Evolutionary conservation across 2,888 invertebrate species (phyloP), one percentile per base, ranked within the genome.

Genomic region (Neria commutata): DNA sequence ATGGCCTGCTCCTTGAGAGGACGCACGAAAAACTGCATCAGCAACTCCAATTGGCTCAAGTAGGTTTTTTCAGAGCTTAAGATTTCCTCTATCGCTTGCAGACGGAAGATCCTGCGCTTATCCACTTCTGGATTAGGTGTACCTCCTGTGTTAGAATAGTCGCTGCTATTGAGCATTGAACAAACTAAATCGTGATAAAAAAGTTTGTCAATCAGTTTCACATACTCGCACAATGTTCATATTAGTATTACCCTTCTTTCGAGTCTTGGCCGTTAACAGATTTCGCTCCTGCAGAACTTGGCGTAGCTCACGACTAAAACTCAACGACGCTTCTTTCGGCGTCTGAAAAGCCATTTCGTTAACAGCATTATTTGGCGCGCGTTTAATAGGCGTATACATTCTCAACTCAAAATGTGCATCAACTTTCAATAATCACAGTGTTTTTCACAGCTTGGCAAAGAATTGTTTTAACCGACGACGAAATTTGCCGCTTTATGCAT

Each of bases 21-120:
- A 23, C 83, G 82, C 77, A 88, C 85, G 71, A 89, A 89, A 74
- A 78, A 88, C 71, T 86, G 84, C 79, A 88, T 86, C 8, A 91
- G 82, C 21, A 84, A 81, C 74, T 89, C 88, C 37, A 91, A 77
- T 67, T 91, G 89, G 19, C 85, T 83, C 17, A 91, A 80, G 76
- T 91, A 91, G 6, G 86, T 85, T 58, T 86, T 85, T 81, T 91
- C 91, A 8, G 89, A 89, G 14, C 85, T 85, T 52, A 90, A 82
- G 61, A 91, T 87, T 81, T 91, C 91, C 71, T 86, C 82, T 21
- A 89, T 83, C 0, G 88, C 86, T 79, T 87, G 87, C n/a, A 74
- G 67, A 21, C 83, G 81, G 47, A 84, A 77, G 26, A 62, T 71
- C 42, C 69, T 61, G 0, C 80, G 73, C 49, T 79, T 81, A 29